Evolutionary conservation across 2,797 vertebrate genomes (phyloP).

Genomic region (Salarias fasciatus): DNA sequence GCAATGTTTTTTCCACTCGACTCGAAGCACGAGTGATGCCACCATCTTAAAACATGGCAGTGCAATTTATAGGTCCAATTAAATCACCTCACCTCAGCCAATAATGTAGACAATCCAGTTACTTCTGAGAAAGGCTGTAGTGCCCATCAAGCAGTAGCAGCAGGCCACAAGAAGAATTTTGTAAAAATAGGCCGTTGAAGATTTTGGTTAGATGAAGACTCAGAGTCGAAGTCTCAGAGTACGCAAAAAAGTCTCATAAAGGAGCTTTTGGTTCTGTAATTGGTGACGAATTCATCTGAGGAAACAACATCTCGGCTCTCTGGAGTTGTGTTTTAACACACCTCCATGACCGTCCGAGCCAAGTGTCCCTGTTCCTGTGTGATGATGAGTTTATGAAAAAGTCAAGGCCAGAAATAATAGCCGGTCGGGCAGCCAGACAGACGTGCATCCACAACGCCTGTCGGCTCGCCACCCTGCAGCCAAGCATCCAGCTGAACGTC

Average conservation of each 20-base stretch:
- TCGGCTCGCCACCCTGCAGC: constrained; percentile 47
- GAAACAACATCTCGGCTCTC: constrained; percentile 45
- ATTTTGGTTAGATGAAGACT: constrained; percentile 7
- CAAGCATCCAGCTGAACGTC: constrained; percentile 50
- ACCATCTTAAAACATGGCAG: constrained; percentile 1
- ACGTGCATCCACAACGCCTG: constrained; percentile 46
- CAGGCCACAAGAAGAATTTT: constrained; percentile 3
- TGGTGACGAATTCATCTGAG: constrained; percentile 32
- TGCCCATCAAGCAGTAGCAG: constrained; percentile 9
- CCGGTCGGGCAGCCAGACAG: constrained; percentile 41
- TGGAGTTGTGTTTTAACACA: constrained; percentile 48
- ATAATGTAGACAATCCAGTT: constrained; percentile 19
- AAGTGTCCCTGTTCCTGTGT: constrained; percentile 52
- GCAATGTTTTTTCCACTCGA: constrained; percentile 29
- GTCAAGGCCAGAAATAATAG: constrained; percentile 50
- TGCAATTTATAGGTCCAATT: constrained; percentile 49
- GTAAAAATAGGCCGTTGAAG: constrained; percentile 3
- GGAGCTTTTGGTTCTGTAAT: constrained; percentile 35
- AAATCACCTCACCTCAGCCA: constrained; percentile 15
- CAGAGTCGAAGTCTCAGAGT: no score
- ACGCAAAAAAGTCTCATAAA: constrained; percentile 14
- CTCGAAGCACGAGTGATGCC: constrained; percentile 34
- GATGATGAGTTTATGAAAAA: constrained; percentile 49
- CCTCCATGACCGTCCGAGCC: constrained; percentile 33
- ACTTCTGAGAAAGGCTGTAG: constrained; percentile 1